These are phyloP conservation scores for Scaptomyza caliginosa DNA, from an alignment of 2,888 invertebrate species.

Conservation along the genomic window DNA sequence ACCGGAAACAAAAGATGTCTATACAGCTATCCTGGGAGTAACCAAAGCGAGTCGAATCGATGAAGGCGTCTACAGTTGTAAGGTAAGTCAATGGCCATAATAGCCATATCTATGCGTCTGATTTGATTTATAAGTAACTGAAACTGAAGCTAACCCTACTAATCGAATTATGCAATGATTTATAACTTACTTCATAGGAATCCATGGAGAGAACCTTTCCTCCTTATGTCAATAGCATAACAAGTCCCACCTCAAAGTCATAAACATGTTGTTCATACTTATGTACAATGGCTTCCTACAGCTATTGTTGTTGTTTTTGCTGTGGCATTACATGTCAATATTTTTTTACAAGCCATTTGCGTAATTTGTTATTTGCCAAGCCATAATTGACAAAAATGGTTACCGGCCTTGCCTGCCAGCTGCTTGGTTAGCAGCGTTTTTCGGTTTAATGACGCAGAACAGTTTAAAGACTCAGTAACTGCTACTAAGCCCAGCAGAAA, in stretches of 20 bases:
- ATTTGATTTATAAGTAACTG: conserved; percentile 39
- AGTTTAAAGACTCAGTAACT: conserved; percentile 51
- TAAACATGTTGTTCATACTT: conserved; percentile 52
- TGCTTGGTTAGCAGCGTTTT: conserved; percentile 30
- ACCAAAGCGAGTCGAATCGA: conserved; percentile 89
- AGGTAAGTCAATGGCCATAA: conserved; percentile 82
- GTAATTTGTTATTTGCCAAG: conserved; percentile 73
- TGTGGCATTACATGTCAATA: conserved; percentile 50
- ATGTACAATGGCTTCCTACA: neutral
- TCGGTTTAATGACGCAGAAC: conserved; percentile 48
- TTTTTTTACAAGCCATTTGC: conserved; percentile 76
- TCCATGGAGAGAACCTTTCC: neutral
- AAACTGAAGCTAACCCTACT: conserved; percentile 6
- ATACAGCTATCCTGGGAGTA: conserved; percentile 89
- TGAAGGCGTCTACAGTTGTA: conserved; percentile 92
- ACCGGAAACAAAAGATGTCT: conserved; percentile 83
- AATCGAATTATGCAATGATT: conserved; percentile 63
- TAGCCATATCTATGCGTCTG: neutral
- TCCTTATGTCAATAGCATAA: conserved; percentile 16
- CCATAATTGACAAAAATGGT: conserved; percentile 56
- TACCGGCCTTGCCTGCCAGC: conserved; percentile 30
- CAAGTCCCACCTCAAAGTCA: conserved; percentile 30
- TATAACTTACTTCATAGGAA: conserved; percentile 49
- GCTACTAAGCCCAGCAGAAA: conserved; percentile 32
- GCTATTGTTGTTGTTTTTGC: conserved; percentile 6